These are phyloP conservation scores for Phoenicopterus ruber DNA, from an alignment of 2,113 vertebrate species.

Conservation along the genomic window DNA sequence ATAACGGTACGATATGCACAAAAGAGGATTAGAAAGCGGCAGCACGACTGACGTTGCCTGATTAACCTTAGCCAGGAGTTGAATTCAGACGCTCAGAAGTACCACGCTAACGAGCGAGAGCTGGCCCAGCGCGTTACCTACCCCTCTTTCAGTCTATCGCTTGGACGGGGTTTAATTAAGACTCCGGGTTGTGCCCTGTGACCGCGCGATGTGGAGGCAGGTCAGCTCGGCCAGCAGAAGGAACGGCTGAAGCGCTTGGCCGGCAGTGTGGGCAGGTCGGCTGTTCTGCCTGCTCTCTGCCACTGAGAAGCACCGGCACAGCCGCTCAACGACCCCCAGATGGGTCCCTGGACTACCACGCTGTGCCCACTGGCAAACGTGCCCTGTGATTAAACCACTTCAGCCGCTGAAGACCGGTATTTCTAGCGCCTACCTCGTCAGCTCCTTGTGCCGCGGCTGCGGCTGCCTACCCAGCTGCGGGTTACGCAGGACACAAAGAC, in stretches of 20 bases:
- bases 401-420: not conserved
- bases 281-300: not conserved
- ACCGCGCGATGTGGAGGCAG: rapidly evolving
- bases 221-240: not conserved
- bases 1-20: rapidly evolving
- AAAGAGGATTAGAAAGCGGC: not conserved
- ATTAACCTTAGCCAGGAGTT: not conserved
- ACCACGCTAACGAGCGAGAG: rapidly evolving
- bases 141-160: not conserved
- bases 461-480: not conserved
- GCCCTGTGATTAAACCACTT: not conserved
- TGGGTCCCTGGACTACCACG: too few species aligned
- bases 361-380: not conserved
- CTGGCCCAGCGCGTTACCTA: rapidly evolving
- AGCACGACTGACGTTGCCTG: not conserved
- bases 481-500: not conserved
- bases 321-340: not conserved
- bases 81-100: not conserved
- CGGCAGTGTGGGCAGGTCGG: rapidly evolving
- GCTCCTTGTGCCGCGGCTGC: not conserved
- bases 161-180: not conserved
- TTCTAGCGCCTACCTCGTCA: not conserved
- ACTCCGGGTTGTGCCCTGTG: rapidly evolving
- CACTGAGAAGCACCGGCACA: rapidly evolving
- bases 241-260: not conserved